Percentiles rank a stretch among this genome's conserved stretches.
Conservation (phyloP, 2,888 invertebrate genomes). For the Nycteola revayana region DNA sequence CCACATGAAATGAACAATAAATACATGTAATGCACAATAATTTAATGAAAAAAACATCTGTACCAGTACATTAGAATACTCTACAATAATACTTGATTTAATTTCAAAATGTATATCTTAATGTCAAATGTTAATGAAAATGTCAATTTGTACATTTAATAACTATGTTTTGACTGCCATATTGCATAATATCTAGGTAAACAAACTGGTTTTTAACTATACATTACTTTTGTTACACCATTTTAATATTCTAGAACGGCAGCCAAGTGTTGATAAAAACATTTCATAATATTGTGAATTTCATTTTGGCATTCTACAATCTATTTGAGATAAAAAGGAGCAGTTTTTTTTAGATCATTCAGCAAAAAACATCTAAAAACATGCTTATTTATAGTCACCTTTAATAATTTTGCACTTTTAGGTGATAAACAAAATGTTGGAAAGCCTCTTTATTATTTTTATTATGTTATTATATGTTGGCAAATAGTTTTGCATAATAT, state of each 20-base stretch:
- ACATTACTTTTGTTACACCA: slow-evolving; percentile 9
- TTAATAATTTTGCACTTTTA: no score
- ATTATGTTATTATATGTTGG: no score
- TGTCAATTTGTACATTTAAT: no score
- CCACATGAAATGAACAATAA: slow-evolving; percentile 42
- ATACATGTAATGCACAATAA: slow-evolving; percentile 40
- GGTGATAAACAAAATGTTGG: no score
- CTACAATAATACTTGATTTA: slow-evolving; percentile 43
- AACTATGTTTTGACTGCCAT: slow-evolving; percentile 10
- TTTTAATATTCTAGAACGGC: slow-evolving; percentile 16
- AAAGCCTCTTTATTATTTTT: no score
- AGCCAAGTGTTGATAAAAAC: slow-evolving; percentile 2
- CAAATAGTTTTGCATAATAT: no score
- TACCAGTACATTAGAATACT: slow-evolving; percentile 37
- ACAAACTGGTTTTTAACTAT: slow-evolving; percentile 2
- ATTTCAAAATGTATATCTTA: slow-evolving; percentile 29
- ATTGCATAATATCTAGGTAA: not conserved
- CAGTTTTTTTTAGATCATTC: no score
- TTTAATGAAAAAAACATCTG: slow-evolving; percentile 30
- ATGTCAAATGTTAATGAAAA: no score
- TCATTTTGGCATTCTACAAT: not conserved
- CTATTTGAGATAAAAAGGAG: not conserved
- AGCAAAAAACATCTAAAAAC: no score
- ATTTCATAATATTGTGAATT: slow-evolving; percentile 4
- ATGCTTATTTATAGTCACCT: no score